A percentile compares a stretch with the other conserved stretches of the same genome.
These are phyloP conservation scores for Anhinga rufa DNA, from an alignment of 2,113 vertebrate species.

Conservation along the genomic window DNA sequence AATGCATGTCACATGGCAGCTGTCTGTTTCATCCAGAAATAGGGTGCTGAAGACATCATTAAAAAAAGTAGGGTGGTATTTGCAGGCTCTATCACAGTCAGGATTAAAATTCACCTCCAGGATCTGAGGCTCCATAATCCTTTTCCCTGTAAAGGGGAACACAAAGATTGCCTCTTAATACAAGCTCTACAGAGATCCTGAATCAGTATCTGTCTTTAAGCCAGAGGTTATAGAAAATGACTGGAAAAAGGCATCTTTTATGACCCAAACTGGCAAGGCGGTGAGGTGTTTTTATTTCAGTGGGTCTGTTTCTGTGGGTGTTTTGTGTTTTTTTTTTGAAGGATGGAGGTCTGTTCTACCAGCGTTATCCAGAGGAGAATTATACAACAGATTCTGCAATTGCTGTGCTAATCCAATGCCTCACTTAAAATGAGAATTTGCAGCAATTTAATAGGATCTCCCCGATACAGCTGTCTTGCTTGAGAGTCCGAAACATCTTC, in stretches of 20 bases:
- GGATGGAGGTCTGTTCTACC: not conserved
- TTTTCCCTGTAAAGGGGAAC: constrained; percentile 72
- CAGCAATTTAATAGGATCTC: not conserved
- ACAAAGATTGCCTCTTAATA: not conserved
- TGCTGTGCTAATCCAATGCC: not conserved
- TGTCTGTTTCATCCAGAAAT: constrained; percentile 80
- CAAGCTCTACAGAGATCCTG: not conserved
- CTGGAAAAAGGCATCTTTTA: not conserved
- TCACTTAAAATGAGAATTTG: not conserved
- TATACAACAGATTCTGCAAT: not conserved
- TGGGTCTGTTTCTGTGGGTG: not conserved
- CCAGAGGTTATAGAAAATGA: not conserved
- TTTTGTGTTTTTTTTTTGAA: not conserved
- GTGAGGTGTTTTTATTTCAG: not conserved
- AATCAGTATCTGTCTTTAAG: not conserved
- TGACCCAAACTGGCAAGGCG: not conserved
- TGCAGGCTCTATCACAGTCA: constrained; percentile 92
- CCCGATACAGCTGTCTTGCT: not conserved
- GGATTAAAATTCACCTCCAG: constrained; percentile 95
- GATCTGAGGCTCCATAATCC: constrained; percentile 88
- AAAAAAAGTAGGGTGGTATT: constrained; percentile 91
- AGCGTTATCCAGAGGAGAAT: not conserved
- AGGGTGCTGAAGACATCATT: constrained; percentile 93
- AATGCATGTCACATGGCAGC: constrained; percentile 79
- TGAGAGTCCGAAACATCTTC: not conserved